phyloP scores from a whole-genome alignment of 2,113 vertebrate species.

The Raphicerus campestris region DNA sequence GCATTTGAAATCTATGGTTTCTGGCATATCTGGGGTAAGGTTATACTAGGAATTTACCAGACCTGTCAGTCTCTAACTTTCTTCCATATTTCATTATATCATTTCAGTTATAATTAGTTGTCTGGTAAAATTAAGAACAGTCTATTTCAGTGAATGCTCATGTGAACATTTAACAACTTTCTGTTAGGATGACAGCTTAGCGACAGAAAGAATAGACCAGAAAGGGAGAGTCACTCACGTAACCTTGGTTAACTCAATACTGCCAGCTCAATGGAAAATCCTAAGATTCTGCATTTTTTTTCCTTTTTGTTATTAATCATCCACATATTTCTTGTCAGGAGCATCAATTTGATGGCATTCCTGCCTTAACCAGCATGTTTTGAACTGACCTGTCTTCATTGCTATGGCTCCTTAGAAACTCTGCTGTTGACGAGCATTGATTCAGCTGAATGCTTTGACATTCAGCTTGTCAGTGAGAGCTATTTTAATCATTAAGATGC shows the following conservation, averaged over 20 bases:
- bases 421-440: not conserved
- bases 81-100: conserved; percentile 65
- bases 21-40: conserved; percentile 77
- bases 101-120: conserved; percentile 73
- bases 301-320: not conserved
- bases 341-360: not conserved
- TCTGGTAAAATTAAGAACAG: conserved; percentile 77
- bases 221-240: not conserved
- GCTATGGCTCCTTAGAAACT: conserved; percentile 50
- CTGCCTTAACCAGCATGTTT: conserved; percentile 48
- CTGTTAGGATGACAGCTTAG: not conserved
- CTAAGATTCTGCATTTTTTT: not conserved
- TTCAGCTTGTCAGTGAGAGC: conserved; percentile 35
- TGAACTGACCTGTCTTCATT: conserved; percentile 15
- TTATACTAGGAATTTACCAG: conserved; percentile 63
- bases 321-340: not conserved
- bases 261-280: not conserved
- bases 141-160: conserved; percentile 57
- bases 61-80: conserved; percentile 72
- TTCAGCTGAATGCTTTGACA: conserved; percentile 44
- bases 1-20: conserved; percentile 70
- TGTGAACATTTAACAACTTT: conserved; percentile 45
- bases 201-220: conserved; percentile 50
- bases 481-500: conserved; percentile 39
- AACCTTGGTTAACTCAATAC: conserved; percentile 8